phyloP scores from a whole-genome alignment of 2,113 vertebrate species.

The Poicephalus meyeri region DNA sequence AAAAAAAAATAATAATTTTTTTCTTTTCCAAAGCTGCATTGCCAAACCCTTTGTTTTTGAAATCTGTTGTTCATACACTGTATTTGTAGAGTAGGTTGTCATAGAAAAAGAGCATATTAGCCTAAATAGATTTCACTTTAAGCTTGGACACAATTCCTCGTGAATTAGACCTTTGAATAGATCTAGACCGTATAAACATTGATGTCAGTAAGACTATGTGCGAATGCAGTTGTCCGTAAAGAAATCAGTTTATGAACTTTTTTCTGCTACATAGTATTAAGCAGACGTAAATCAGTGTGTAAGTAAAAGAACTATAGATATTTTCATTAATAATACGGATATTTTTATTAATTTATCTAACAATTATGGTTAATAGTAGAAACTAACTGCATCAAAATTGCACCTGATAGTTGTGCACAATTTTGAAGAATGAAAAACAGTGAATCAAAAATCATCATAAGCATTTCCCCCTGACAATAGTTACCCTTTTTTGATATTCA shows the following conservation, averaged over 20 bases:
- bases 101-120: background rate
- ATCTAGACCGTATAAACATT: background rate
- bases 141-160: fast-evolving
- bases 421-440: background rate
- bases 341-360: background rate
- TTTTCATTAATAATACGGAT: background rate
- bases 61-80: background rate
- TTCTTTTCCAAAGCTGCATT: background rate
- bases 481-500: background rate
- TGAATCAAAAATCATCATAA: background rate
- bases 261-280: background rate
- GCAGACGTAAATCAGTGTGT: background rate
- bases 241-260: background rate
- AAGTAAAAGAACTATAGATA: background rate
- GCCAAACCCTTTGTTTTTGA: background rate
- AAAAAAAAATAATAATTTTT: background rate
- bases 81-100: background rate
- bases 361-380: background rate
- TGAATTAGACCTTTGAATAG: background rate
- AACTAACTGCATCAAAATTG: background rate
- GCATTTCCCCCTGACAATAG: background rate
- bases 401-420: background rate
- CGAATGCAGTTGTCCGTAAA: background rate
- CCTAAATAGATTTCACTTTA: background rate
- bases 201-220: background rate